These are phyloP conservation scores for Harpagifer antarcticus DNA, from an alignment of 2,797 vertebrate genomes.

Conservation along the genomic window DNA sequence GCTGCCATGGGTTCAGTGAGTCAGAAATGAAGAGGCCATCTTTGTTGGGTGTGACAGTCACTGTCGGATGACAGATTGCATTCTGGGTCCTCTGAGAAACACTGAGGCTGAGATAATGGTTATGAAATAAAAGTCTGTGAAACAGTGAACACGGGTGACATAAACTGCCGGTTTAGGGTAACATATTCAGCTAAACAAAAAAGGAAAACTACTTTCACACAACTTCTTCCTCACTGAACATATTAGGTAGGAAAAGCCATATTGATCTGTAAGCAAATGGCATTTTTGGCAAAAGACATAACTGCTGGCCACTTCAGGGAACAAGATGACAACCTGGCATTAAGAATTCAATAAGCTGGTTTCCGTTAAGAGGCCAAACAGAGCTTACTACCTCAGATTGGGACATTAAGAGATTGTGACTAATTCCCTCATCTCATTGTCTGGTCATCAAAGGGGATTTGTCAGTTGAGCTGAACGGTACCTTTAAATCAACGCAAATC, in stretches of 20 bases:
- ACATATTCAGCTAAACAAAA: slow-evolving; percentile 40
- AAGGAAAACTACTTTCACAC: slow-evolving; percentile 11
- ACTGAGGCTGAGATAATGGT: slow-evolving; percentile 59
- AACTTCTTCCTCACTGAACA: slow-evolving; percentile 10
- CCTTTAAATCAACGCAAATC: slow-evolving; percentile 7
- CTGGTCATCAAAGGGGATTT: slow-evolving; percentile 27
- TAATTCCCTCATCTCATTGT: slow-evolving; percentile 36
- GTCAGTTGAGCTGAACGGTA: background rate
- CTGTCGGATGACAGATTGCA: slow-evolving; percentile 59
- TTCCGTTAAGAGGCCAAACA: slow-evolving; percentile 18
- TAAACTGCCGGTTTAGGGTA: slow-evolving; percentile 50
- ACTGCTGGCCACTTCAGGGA: slow-evolving; percentile 39
- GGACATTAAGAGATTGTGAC: slow-evolving; percentile 29
- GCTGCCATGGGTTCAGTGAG: slow-evolving; percentile 67
- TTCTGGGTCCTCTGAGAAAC: slow-evolving; percentile 44
- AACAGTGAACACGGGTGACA: slow-evolving; percentile 41
- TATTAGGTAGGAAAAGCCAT: slow-evolving; percentile 35
- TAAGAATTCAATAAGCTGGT: slow-evolving; percentile 50
- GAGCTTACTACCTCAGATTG: background rate
- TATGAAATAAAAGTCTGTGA: slow-evolving; percentile 58
- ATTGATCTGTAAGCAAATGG: slow-evolving; percentile 53
- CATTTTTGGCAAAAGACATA: slow-evolving; percentile 51
- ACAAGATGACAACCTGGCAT: slow-evolving; percentile 43
- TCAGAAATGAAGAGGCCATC: slow-evolving; percentile 65
- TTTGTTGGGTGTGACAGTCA: slow-evolving; percentile 65